Conservation (phyloP, 92 coral and sea anemone genomes). For the Hydrozoanthus gracilis region DNA sequence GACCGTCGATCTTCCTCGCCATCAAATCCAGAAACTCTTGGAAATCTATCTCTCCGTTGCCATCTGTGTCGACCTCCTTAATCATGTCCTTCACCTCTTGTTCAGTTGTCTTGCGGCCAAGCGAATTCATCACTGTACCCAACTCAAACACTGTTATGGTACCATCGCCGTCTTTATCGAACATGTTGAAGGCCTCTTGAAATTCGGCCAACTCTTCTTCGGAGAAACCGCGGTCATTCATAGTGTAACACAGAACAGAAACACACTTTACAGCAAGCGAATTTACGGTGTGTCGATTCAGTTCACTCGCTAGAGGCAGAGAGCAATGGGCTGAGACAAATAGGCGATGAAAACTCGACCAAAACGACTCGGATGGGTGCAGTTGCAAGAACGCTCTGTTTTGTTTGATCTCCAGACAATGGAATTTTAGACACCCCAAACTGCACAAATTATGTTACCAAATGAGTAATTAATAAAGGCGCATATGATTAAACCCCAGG, state of each 20-base stretch:
- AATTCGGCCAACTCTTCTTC: constrained; percentile 43
- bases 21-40: constrained; percentile 47
- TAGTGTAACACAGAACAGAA: constrained; percentile 19
- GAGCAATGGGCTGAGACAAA: constrained; percentile 26
- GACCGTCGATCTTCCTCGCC: constrained; percentile 44
- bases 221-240: constrained; percentile 33
- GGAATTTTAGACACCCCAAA: constrained; percentile 44
- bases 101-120: constrained; percentile 51
- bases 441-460: constrained; percentile 28
- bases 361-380: constrained; percentile 15
- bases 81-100: constrained; percentile 54
- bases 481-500: neutral
- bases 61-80: constrained; percentile 55
- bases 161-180: constrained; percentile 59
- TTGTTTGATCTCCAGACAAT: constrained; percentile 27
- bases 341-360: constrained; percentile 13
- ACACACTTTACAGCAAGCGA: neutral
- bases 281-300: neutral
- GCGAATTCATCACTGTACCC: constrained; percentile 47
- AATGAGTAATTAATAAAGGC: constrained; percentile 33
- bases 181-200: constrained; percentile 49
- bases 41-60: constrained; percentile 44
- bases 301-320: constrained; percentile 9
- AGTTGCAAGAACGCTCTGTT: constrained; percentile 8
- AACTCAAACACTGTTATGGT: constrained; percentile 44